These are phyloP conservation scores for Girardinichthys multiradiatus DNA, from an alignment of 2,113 vertebrate genomes.

Conservation along the genomic window DNA sequence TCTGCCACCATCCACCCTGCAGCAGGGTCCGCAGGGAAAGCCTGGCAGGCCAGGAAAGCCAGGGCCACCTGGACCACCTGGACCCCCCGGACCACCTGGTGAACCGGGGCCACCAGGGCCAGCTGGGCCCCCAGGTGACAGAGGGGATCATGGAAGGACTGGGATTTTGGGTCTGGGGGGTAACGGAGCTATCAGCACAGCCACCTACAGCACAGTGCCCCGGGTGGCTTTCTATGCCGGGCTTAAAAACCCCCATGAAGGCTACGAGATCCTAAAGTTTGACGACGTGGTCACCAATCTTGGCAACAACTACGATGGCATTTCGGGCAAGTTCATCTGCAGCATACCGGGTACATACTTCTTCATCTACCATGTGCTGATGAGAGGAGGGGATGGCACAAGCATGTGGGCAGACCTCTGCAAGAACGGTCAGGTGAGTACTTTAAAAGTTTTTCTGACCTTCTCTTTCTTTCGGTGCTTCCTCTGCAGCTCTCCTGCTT, in stretches of 20 bases:
- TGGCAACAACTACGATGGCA: conserved; percentile 97
- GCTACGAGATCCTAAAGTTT: conserved; percentile 98
- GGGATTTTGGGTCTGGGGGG: conserved; percentile 84
- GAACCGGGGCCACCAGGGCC: conserved; percentile 93
- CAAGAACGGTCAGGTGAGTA: conserved; percentile 97
- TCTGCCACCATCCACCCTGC: conserved; percentile 90
- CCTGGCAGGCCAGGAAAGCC: conserved; percentile 91
- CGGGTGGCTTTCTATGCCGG: conserved; percentile 97
- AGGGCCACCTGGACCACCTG: conserved; percentile 89
- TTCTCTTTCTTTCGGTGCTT: not conserved
- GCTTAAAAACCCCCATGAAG: conserved; percentile 97
- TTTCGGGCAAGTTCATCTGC: conserved; percentile 97
- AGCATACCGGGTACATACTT: conserved; percentile 96
- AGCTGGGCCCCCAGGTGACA: conserved; percentile 88
- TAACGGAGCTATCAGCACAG: conserved; percentile 93
- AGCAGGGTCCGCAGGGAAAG: conserved; percentile 94
- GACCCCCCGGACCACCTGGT: conserved; percentile 90
- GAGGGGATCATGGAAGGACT: conserved; percentile 87
- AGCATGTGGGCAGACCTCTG: conserved; percentile 99
- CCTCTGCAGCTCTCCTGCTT: not conserved
- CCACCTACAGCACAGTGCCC: conserved; percentile 92
- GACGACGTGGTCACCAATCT: conserved; percentile 99
- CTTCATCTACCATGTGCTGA: conserved; percentile 99
- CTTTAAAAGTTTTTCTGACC: conserved; percentile 37
- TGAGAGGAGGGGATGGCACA: conserved; percentile 97